A percentile compares a stretch with the other conserved stretches of the same genome.
Conservation (phyloP, 2,113 vertebrate genomes). For the Hystrix brachyura region DNA sequence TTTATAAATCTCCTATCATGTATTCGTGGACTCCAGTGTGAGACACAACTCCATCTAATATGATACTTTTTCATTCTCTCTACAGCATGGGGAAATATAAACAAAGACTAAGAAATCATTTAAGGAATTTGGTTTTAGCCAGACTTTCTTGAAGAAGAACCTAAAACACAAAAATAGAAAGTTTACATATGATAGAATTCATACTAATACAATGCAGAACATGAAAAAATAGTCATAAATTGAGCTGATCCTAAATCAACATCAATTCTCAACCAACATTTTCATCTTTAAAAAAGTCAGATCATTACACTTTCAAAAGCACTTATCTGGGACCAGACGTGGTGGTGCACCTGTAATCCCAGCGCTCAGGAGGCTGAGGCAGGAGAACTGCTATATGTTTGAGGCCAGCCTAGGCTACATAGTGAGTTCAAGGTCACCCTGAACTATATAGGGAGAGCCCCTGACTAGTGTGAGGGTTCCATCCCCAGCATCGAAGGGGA, state of each 20-base stretch:
- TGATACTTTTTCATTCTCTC: conserved; percentile 45
- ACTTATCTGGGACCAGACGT: background rate
- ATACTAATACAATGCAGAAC: background rate
- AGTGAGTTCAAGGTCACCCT: too few species aligned
- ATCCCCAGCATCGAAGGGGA: background rate
- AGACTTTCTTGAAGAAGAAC: background rate
- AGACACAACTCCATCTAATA: background rate
- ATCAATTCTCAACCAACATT: conserved; percentile 32
- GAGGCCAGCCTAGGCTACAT: too few species aligned
- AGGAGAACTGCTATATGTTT: too few species aligned
- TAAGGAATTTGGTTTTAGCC: conserved; percentile 42
- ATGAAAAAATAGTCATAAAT: conserved; percentile 7
- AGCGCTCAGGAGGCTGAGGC: background rate
- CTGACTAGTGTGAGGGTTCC: background rate
- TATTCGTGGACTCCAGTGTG: background rate
- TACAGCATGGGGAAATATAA: conserved; percentile 34
- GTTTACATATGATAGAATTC: background rate
- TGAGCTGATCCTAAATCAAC: conserved; percentile 50
- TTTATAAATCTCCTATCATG: background rate
- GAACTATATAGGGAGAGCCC: background rate
- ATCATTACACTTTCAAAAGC: conserved; percentile 10
- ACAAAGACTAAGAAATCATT: conserved; percentile 3
- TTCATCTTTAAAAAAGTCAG: background rate
- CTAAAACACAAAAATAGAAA: conserved; percentile 31
- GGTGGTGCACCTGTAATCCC: background rate